These are phyloP conservation scores for Pangasius macronema DNA, from an alignment of 2,797 vertebrate genomes.

Conservation along the genomic window DNA sequence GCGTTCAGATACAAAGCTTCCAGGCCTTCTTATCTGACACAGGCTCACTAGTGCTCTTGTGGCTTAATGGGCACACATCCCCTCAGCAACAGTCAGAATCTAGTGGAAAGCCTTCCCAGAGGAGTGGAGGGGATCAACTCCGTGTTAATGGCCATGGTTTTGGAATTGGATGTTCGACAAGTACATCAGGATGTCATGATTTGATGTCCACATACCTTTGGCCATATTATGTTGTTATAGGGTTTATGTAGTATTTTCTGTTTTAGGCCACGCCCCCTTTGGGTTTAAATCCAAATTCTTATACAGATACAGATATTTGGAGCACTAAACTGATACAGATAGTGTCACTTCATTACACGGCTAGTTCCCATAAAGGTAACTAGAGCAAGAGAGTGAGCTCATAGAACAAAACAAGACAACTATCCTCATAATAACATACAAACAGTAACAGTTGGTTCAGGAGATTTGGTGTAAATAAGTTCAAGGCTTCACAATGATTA, in stretches of 20 bases:
- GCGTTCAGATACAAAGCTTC: neutral
- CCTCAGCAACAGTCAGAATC: neutral
- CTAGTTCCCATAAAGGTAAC: neutral
- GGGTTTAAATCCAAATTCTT: neutral
- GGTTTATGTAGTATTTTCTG: neutral
- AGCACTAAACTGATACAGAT: neutral
- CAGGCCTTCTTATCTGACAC: neutral
- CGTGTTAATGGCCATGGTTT: neutral
- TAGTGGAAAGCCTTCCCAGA: neutral
- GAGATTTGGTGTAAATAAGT: constrained; percentile 6
- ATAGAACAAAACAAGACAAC: neutral
- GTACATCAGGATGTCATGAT: neutral
- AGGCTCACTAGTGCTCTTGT: neutral
- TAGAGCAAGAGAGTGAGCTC: neutral
- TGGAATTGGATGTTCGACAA: neutral
- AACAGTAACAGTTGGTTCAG: neutral
- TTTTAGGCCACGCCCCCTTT: neutral
- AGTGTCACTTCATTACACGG: neutral
- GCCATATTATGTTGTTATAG: neutral
- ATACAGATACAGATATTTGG: neutral
- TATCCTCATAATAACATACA: neutral
- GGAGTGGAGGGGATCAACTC: neutral
- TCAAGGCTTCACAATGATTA: neutral
- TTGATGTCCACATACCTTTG: neutral
- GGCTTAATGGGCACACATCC: neutral